These are phyloP conservation scores for Montifringilla adamsi DNA, from an alignment of 2,113 vertebrate species.

Conservation along the genomic window DNA sequence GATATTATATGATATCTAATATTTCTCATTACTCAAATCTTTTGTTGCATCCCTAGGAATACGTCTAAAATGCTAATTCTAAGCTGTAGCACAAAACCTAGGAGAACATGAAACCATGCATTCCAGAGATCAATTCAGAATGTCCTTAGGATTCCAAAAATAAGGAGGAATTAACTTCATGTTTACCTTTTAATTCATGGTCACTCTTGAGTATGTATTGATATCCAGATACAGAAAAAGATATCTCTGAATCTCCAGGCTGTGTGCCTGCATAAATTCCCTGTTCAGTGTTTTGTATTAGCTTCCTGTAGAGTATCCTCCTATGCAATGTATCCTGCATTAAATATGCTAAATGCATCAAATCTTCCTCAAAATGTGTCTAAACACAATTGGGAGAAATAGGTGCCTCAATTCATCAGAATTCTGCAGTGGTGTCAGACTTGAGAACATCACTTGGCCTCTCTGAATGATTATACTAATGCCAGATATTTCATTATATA, in stretches of 20 bases:
- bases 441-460: neutral
- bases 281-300: neutral
- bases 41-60: neutral
- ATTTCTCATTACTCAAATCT: neutral
- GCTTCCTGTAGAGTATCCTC: neutral
- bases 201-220: neutral
- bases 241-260: neutral
- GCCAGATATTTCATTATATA: neutral
- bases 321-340: neutral
- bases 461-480: neutral
- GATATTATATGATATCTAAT: neutral
- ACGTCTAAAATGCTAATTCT: neutral
- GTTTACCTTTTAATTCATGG: neutral
- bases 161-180: neutral
- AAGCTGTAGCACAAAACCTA: neutral
- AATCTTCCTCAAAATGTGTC: neutral
- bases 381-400: neutral
- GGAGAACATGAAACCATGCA: neutral
- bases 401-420: neutral
- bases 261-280: neutral
- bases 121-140: neutral
- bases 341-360: neutral
- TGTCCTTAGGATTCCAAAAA: neutral
- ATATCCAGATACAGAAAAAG: neutral
- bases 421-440: neutral